phyloP scores from a whole-genome alignment of 2,888 invertebrate species.

The Nasonovia ribisnigri region DNA sequence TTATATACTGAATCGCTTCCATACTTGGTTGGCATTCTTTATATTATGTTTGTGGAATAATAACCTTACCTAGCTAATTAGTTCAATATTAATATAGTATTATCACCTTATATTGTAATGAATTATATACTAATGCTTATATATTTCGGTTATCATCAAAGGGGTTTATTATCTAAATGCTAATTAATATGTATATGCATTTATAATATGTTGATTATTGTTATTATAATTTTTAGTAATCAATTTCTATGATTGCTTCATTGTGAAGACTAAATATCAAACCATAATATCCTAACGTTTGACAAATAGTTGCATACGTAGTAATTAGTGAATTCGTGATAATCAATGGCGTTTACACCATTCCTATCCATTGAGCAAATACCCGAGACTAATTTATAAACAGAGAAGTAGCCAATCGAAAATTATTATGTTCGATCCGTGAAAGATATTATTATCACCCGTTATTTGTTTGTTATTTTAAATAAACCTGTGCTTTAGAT shows the following conservation, averaged over 20 bases:
- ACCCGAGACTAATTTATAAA: conserved; percentile 20
- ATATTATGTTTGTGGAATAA: neutral
- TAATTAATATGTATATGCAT: too few species aligned
- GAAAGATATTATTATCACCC: neutral
- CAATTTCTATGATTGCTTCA: neutral
- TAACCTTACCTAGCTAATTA: neutral
- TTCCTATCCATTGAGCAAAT: neutral
- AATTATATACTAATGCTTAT: neutral
- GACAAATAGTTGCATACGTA: neutral
- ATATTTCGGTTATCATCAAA: neutral
- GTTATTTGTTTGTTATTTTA: neutral
- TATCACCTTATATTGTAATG: neutral
- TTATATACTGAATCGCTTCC: neutral
- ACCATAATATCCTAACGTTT: neutral
- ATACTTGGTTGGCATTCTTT: neutral
- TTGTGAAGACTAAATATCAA: neutral
- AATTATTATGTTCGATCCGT: neutral
- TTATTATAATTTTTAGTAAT: neutral
- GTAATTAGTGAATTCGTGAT: neutral
- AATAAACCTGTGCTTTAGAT: neutral
- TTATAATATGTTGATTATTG: neutral
- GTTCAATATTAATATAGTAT: neutral
- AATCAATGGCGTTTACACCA: neutral
- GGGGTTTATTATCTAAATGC: neutral
- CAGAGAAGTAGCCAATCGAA: neutral